Percentiles rank a stretch among this genome's conserved stretches.
Conservation (phyloP, 1,140 invertebrate species). For the Nasonia giraulti region DNA sequence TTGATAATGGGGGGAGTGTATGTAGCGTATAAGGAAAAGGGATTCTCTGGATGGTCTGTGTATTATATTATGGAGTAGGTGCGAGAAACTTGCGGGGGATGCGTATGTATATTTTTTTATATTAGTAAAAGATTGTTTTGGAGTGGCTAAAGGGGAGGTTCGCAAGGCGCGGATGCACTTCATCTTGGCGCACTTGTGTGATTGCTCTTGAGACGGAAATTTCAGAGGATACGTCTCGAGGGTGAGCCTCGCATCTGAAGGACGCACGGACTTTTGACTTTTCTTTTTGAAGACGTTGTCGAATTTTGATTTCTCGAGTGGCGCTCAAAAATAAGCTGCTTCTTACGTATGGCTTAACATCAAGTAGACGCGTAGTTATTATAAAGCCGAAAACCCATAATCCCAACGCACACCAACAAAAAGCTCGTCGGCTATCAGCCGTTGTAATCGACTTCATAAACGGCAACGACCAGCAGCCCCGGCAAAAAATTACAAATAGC, state of each 20-base stretch:
- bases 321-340: too few relatives aligned
- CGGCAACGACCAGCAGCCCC: background rate
- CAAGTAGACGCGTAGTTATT: too few relatives aligned
- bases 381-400: background rate
- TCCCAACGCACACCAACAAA: background rate
- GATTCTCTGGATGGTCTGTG: background rate
- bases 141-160: too few relatives aligned
- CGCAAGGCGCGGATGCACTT: too few relatives aligned
- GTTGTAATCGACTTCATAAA: background rate
- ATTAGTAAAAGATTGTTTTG: too few relatives aligned
- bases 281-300: background rate
- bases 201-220: too few relatives aligned
- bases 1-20: constrained; percentile 8
- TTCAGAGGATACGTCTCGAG: too few relatives aligned
- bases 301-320: background rate
- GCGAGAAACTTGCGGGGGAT: background rate
- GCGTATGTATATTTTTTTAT: too few relatives aligned
- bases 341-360: too few relatives aligned
- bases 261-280: background rate
- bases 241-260: background rate
- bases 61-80: background rate
- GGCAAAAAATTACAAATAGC: constrained; percentile 1
- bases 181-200: too few relatives aligned
- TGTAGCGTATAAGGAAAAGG: background rate
- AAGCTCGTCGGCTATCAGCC: background rate